Base-by-base conservation (phyloP, 2,797 vertebrate species). In the Fringilla coelebs region DNA sequence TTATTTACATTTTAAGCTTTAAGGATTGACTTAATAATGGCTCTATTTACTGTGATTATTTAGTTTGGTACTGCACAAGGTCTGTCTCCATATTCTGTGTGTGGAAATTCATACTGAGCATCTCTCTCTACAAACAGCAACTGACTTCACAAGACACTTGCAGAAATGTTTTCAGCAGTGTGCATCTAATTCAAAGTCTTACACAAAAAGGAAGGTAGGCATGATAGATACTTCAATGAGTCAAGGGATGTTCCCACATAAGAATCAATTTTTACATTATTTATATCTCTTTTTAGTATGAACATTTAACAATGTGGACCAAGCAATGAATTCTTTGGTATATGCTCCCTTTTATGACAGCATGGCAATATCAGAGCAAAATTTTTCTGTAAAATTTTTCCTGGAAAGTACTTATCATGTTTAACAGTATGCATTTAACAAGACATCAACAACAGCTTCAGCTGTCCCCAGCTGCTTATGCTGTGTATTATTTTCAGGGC, bases 221-320 rank as follows among this genome's bases (percentile, higher is more conserved):
- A 40, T 54, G 75, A 89, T 31, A 76, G 66, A 63, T 71, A 75
- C 41, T 71, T 90, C 49, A 92, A 20, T 65, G 66, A 82, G 54
- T 68, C 29, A 72, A 89, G 40, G 58, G 74, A 74, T 0, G 2
- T 61, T 89, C 43, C 60, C 51, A 79, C 7, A 84, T 57, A 31
- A 91, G 32, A 89, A 45, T 72, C 9, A 73, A 74, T 85, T 89
- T 82, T 76, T 88, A 71, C 61, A 85, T 88, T 95, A 88, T 80
- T 87, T 94, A 82, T 89, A 26, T 66, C 18, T 87, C 63, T 81
- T 65, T 93, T 85, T 46, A 90, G 45, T 34, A 71, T 73, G 77
- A 85, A 79, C 4, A 0, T 58, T 71, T 88, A 66, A 91, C 40
- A 25, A 11, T 11, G 15, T 21, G 40, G 60, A 87, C 38, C 48